phyloP scores from a whole-genome alignment of 1,140 invertebrate genomes.

The Drosophila neocordata region DNA sequence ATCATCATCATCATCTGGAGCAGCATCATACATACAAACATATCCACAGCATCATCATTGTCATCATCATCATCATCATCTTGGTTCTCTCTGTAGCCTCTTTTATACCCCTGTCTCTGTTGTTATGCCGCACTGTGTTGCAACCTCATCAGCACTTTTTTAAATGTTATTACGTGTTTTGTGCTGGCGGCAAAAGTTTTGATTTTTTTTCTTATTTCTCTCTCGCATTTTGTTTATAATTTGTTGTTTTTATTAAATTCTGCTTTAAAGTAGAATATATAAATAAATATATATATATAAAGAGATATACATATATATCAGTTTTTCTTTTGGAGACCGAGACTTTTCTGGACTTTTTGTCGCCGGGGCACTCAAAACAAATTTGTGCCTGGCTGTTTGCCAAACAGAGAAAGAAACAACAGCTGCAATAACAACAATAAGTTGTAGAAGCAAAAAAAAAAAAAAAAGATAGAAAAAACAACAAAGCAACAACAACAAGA shows the following conservation, averaged over 20 bases:
- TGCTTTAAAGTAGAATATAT: constrained; percentile 28
- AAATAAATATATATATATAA: constrained; percentile 38
- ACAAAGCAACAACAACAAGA: constrained; percentile 40
- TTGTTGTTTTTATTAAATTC: constrained; percentile 39
- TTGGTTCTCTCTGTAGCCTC: background rate
- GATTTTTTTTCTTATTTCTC: constrained; percentile 1
- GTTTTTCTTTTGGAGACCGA: constrained; percentile 38
- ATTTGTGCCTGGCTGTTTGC: constrained; percentile 66
- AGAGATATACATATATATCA: background rate
- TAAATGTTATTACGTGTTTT: constrained; percentile 58
- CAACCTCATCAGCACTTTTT: constrained; percentile 48
- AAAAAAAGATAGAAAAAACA: background rate
- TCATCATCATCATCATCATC: constrained; percentile 9
- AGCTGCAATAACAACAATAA: constrained; percentile 60
- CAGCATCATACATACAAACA: too few species aligned
- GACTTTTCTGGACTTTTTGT: constrained; percentile 64
- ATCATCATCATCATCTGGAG: constrained; percentile 29
- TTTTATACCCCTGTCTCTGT: constrained; percentile 2
- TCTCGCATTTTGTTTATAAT: constrained; percentile 30
- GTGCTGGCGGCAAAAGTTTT: constrained; percentile 45
- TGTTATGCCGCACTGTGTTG: constrained; percentile 15
- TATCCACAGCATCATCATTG: too few species aligned
- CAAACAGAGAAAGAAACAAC: constrained; percentile 57
- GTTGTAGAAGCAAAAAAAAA: constrained; percentile 21
- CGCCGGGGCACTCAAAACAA: constrained; percentile 71